Evolutionary conservation across 1,140 invertebrate genomes (phyloP), one percentile per base, ranked within the genome.

Genomic region (Proctacanthus coquilletti): DNA sequence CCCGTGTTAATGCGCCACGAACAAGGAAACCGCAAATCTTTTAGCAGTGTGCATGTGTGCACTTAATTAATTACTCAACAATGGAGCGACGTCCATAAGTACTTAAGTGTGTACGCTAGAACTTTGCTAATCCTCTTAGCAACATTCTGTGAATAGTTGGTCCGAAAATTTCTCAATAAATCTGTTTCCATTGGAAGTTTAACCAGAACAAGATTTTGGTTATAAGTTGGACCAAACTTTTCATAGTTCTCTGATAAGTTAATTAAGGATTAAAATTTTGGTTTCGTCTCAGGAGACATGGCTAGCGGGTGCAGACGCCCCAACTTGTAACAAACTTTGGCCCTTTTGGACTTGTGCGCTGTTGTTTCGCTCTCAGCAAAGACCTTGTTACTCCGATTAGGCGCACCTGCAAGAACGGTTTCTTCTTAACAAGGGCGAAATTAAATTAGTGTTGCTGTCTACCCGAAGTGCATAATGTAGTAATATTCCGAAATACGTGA

Each of bases 131-230:
- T 27, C 23, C 23, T 27, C 23, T 27, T 27, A 27, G 23, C 13
- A 27, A 27, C 23, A 27, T 27, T 27, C 23, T 27, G 23, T 27
- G 23, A 9, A 13, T 13, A 27, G 8, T 27, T 13, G 13, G 8
- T 9, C 8, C 13, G 8, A 8, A 27, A 13, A 27, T 27, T 27
- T 27, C 23, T 27, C 23, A 27, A 27, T 27, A 27, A 27, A 27
- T 27, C 23, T 27, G 23, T 27, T 27, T 27, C 23, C 23, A 27
- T 27, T 27, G 23, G 23, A 27, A 27, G 23, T 27, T 27, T 27
- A 27, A 27, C 23, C 23, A 27, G 23, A 27, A 27, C 23, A 27
- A 27, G 23, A 27, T 27, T 27, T 27, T 27, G 23, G 23, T 27
- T 27, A 27, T 27, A 27, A 27, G 23, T 27, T 27, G 23, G 23